Conservation (phyloP, 2,797 vertebrate genomes). For the Ctenochaetus hawaiiensis region DNA sequence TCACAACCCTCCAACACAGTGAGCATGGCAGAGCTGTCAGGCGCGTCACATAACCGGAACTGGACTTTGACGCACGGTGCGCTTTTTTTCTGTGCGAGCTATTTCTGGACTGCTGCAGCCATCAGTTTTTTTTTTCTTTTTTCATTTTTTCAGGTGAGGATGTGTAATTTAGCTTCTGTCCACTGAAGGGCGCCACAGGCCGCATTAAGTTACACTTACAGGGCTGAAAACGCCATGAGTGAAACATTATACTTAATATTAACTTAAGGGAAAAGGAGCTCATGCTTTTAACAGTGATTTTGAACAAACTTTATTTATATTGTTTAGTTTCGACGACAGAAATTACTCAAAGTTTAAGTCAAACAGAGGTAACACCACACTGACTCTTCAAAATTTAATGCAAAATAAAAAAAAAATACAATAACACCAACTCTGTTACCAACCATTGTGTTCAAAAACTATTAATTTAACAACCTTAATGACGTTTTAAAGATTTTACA, state of each 20-base stretch:
- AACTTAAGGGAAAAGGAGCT: too few species aligned
- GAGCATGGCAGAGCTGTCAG: constrained; percentile 29
- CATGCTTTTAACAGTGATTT: not conserved
- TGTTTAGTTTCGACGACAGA: not conserved
- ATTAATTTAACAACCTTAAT: too few species aligned
- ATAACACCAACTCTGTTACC: too few species aligned
- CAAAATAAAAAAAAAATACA: too few species aligned
- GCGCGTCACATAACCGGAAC: constrained; percentile 55
- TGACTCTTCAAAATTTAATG: too few species aligned
- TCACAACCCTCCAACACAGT: constrained; percentile 20
- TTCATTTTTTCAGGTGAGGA: constrained; percentile 7
- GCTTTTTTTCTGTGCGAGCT: constrained; percentile 20
- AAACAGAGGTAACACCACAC: not conserved
- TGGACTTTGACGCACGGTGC: constrained; percentile 67
- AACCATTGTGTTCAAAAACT: too few species aligned
- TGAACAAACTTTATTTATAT: not conserved
- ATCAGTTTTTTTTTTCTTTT: not conserved
- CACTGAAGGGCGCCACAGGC: constrained; percentile 67
- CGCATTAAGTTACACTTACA: constrained; percentile 1
- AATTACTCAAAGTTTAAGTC: not conserved
- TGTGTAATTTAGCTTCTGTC: not conserved
- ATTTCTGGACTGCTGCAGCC: constrained; percentile 57
- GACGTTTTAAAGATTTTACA: too few species aligned
- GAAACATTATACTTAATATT: not conserved
- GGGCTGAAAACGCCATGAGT: not conserved